These are phyloP conservation scores for Centrocercus urophasianus DNA, from an alignment of 2,113 vertebrate genomes.

Conservation along the genomic window DNA sequence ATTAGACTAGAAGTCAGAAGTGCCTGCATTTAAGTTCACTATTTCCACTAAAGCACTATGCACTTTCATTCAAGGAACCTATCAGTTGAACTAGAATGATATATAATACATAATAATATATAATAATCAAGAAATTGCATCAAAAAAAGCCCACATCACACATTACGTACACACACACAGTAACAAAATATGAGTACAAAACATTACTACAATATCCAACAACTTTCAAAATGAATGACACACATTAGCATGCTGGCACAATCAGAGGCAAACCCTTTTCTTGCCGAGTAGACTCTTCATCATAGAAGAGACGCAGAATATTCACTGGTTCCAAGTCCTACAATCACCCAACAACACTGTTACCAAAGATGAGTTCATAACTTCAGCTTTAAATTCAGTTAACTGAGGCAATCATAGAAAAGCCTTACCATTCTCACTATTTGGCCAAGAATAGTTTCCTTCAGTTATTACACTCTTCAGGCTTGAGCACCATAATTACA, in stretches of 20 bases:
- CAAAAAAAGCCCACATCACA: conserved; percentile 60
- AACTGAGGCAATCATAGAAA: background rate
- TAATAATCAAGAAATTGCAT: conserved; percentile 51
- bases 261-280: conserved; percentile 77
- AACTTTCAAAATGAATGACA: conserved; percentile 13
- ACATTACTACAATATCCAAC: background rate
- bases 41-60: background rate
- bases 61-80: background rate
- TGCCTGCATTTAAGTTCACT: background rate
- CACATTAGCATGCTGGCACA: conserved; percentile 74
- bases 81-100: background rate
- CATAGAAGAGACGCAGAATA: conserved; percentile 69
- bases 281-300: conserved; percentile 59
- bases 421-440: background rate
- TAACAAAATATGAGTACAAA: conserved; percentile 40
- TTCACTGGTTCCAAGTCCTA: conserved; percentile 76
- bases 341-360: conserved; percentile 76
- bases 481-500: background rate
- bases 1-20: background rate
- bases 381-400: background rate
- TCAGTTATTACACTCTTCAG: background rate
- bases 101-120: too few relatives aligned
- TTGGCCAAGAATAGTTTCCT: background rate
- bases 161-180: background rate
- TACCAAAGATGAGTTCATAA: background rate